phyloP scores from a whole-genome alignment of 2,113 vertebrate species.

The Oncorhynchus clarkii region DNA sequence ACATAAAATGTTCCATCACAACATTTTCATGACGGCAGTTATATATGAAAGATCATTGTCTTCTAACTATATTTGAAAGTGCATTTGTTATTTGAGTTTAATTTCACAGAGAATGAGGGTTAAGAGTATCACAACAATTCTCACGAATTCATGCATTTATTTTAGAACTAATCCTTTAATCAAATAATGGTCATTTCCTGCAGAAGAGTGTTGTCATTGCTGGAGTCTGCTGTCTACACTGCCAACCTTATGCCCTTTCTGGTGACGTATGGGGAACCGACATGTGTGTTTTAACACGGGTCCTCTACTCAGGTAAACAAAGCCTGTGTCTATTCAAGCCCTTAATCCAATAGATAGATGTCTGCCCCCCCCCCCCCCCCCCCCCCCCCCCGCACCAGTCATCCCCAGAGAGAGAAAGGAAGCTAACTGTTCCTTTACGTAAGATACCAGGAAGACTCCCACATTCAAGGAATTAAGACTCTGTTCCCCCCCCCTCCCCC shows the following conservation, averaged over 20 bases:
- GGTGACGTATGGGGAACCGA: neutral
- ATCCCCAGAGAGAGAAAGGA: neutral
- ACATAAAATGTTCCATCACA: too few species aligned
- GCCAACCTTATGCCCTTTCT: neutral
- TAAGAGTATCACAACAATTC: neutral
- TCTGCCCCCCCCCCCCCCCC: neutral
- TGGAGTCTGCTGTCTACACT: neutral
- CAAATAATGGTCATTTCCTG: neutral
- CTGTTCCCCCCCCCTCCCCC: neutral
- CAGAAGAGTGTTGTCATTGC: neutral
- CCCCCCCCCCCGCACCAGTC: neutral
- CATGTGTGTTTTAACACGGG: conserved; percentile 4
- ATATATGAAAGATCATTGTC: neutral
- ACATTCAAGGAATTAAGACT: conserved; percentile 24
- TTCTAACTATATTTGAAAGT: neutral
- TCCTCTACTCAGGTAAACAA: conserved; percentile 28
- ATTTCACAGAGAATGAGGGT: neutral
- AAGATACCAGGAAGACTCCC: neutral
- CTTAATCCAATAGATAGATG: conserved; percentile 25
- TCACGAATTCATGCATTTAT: neutral
- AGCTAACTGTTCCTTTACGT: neutral
- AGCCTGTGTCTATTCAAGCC: conserved; percentile 10
- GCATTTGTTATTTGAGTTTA: neutral
- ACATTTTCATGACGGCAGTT: neutral
- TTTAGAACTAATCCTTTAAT: neutral